Base-by-base conservation (phyloP, 2,797 vertebrate genomes). In the Rhynchotus rufescens region DNA sequence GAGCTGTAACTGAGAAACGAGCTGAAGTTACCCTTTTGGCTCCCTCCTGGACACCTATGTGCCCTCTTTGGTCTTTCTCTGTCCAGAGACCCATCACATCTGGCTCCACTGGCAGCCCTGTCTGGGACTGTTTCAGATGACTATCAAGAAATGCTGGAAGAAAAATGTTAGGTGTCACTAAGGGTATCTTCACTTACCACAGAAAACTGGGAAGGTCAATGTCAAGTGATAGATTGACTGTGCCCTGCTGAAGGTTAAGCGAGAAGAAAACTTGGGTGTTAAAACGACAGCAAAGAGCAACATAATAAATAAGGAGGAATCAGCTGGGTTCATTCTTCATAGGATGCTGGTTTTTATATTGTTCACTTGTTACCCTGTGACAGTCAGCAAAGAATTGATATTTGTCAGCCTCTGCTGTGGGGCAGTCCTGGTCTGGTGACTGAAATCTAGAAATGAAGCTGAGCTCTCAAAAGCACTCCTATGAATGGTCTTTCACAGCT, bases 1-100 rank as follows among this genome's bases (percentile, higher is more conserved):
- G 2, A 83, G 40, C 34, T 40, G 10, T 62, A 40, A 9, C 13
- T 9, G 52, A 30, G 42, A 76, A 12, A n/a, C 9, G 2, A 87
- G 47, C 36, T 47, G 10, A 57, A 42, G 17, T 8, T 7, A 22
- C 9, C 8, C 11, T 13, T 30, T 8, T 75, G 8, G 9, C 10
- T 69, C 7, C 19, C 11, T 54, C 25, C 8, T 6, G 2, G 0
- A n/a, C 60, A 23, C 7, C 15, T 1, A 0, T 17, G 12, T 5
- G 30, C 5, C 25, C 23, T 8, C 7, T 28, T 0, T 1, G 4
- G 3, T 51, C 12, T 76, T 9, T 67, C 13, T 21, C 25, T 62
- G 5, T 25, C 44, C 38, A 67, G 42, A 22, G 13, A 7, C 28
- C 8, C 2, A 16, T 59, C 42, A 28, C 36, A 61, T 4, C 12